Base-by-base conservation (phyloP, 2,113 vertebrate genomes). In the Sisor rabdophorus region DNA sequence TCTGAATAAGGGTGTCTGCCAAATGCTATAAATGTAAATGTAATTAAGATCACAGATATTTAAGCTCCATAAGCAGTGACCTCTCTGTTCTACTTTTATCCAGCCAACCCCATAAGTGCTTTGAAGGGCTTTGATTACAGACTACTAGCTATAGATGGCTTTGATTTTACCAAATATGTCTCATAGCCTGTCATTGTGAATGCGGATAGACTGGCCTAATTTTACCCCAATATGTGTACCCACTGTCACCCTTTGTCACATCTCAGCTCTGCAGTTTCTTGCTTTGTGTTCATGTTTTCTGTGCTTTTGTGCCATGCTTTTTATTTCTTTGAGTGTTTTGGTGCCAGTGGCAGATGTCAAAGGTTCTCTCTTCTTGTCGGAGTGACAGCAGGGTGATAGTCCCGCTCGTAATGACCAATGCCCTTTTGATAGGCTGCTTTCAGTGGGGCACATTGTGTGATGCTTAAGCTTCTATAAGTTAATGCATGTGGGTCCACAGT, bases 291-390 rank as follows among this genome's bases (percentile, higher is more conserved):
- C 30, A 54, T 60, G 52, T 36, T 58, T 22, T 56, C 54, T 47
- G 28, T 16, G 6, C 53, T 73, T 19, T 50, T 16, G 56, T 22
- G 15, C 74, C 63, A 30, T 24, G 2, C 53, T 2, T 12, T 59
- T 3, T 56, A 16, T 76, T 8, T 69, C 30, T 28, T 4, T 40
- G 26, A 28, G 71, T 77, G 77, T 86, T 80, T 84, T 84, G 83
- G 75, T 84, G 80, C 82, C 74, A 75, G 22, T 44, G 70, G 77
- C 89, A 89, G 85, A 87, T 90, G 88, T 87, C 86, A 85, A 77
- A 70, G 2, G 4, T 67, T 82, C 71, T 73, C 87, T 55, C 63
- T 60, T 58, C 53, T 60, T 63, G 47, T 72, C 32, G 30, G 73
- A 72, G 17, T 44, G 56, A 71, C 73, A 68, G 73, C 71, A 72